Percentiles rank a stretch among this genome's conserved stretches.
Evolutionary conservation across 2,888 invertebrate species (phyloP).

Genomic region (Gisinianus flammeolus): DNA sequence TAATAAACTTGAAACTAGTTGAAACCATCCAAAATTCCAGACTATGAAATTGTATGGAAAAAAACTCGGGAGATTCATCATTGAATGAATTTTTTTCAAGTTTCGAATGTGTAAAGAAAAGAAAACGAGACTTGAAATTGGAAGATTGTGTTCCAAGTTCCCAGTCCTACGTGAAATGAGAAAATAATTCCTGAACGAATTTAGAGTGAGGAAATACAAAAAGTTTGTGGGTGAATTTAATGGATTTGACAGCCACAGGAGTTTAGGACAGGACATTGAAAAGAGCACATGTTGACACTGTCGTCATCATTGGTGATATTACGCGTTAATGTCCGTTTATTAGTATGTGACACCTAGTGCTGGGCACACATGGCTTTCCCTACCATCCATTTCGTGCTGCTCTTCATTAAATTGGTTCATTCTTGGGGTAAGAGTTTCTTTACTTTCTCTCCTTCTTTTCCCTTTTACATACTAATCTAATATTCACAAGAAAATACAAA

Average conservation of each 20-base stretch:
- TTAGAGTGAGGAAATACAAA: not conserved
- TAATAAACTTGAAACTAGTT: too few species aligned
- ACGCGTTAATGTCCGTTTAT: not conserved
- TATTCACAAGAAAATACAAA: too few species aligned
- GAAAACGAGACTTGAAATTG: not conserved
- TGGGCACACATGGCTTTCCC: conserved; percentile 28
- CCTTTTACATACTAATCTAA: not conserved
- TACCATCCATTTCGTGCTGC: conserved; percentile 29
- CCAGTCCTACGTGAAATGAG: not conserved
- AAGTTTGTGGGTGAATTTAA: too few species aligned
- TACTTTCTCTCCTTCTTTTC: conserved; percentile 9
- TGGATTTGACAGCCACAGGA: too few species aligned
- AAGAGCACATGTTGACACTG: conserved; percentile 11
- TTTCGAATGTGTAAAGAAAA: not conserved
- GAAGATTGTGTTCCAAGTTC: not conserved
- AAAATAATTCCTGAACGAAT: too few species aligned
- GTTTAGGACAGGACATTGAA: too few species aligned
- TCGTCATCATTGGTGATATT: too few species aligned
- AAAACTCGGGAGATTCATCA: not conserved
- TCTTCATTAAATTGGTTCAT: conserved; percentile 27
- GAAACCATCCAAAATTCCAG: too few species aligned
- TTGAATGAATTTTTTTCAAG: not conserved
- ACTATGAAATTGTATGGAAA: too few species aligned
- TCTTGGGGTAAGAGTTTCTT: conserved; percentile 30
- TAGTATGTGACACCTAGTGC: conserved; percentile 30